Evolutionary conservation across 2,888 invertebrate species (phyloP).

Genomic region (Macrosiphum euphorbiae): DNA sequence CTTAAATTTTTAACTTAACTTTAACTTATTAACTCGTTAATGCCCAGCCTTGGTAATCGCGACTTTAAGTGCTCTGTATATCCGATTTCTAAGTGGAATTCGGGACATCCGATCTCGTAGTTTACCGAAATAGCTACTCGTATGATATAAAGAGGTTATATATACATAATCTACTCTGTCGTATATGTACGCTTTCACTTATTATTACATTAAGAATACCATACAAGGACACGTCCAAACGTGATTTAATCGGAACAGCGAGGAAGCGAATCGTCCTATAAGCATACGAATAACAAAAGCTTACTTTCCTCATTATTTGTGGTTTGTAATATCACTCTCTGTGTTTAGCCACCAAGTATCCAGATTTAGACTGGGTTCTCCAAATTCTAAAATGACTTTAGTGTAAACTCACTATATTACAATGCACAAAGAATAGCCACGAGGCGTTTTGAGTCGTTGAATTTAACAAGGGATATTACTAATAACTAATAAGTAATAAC

Average conservation of each 20-base stretch:
- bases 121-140: not conserved
- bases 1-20: too few species aligned
- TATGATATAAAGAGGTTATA: not conserved
- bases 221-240: not conserved
- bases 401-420: not conserved
- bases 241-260: not conserved
- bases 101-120: not conserved
- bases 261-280: not conserved
- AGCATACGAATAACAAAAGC: not conserved
- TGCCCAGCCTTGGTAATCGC: too few species aligned
- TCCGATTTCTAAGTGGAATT: not conserved
- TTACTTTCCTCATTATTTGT: not conserved
- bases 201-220: not conserved
- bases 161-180: not conserved
- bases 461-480: not conserved
- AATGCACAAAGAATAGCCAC: not conserved
- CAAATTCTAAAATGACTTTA: not conserved
- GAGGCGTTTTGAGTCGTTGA: not conserved
- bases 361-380: not conserved
- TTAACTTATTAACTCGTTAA: too few species aligned
- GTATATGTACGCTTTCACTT: not conserved
- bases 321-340: not conserved
- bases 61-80: not conserved
- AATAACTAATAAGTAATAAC: not conserved
- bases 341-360: not conserved